A percentile compares a stretch with the other conserved stretches of the same genome.
Evolutionary conservation across 2,113 vertebrate species (phyloP).

Genomic region (Charina bottae): DNA sequence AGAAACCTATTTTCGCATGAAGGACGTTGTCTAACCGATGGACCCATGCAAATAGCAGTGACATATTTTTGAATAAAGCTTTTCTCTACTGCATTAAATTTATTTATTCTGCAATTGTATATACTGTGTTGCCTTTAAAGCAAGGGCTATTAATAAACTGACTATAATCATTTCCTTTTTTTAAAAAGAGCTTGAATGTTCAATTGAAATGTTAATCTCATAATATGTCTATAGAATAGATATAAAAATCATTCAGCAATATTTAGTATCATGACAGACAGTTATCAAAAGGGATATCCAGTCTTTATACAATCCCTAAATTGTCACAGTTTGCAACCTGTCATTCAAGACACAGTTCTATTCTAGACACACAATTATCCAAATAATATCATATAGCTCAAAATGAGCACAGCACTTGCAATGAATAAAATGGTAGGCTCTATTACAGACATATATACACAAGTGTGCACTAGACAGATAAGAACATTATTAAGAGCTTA

Average conservation of each 20-base stretch:
- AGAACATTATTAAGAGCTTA: not conserved
- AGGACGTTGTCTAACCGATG: not conserved
- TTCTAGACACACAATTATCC: not conserved
- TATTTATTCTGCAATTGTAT: not conserved
- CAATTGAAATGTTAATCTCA: not conserved
- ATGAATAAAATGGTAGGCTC: not conserved
- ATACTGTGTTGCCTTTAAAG: not conserved
- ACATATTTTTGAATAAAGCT: not conserved
- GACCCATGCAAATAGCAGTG: not conserved
- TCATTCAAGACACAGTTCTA: not conserved
- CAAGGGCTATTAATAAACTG: not conserved
- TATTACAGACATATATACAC: not conserved
- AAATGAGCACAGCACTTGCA: not conserved
- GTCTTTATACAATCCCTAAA: not conserved
- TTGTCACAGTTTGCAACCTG: not conserved
- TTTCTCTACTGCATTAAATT: not conserved
- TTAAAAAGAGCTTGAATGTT: not conserved
- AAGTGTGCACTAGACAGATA: not conserved
- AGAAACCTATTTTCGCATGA: not conserved
- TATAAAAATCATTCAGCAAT: not conserved
- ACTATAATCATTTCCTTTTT: not conserved
- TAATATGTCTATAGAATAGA: not conserved
- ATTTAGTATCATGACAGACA: not conserved
- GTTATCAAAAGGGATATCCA: not conserved
- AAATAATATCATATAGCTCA: not conserved